Conservation (phyloP, 2,888 invertebrate genomes). For the Abrostola tripartita region DNA sequence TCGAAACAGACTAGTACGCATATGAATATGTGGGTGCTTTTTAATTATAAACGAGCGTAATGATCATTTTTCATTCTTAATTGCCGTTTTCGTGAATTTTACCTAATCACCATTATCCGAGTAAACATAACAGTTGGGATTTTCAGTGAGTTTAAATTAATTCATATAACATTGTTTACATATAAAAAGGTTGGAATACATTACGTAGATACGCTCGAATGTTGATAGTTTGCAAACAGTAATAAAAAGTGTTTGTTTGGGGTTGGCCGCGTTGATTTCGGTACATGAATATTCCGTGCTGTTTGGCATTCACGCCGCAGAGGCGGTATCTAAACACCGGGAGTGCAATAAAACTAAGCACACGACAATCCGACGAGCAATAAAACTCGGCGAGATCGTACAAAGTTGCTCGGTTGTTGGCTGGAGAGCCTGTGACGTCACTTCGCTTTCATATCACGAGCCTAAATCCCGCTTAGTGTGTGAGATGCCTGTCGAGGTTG, state of each 20-base stretch:
- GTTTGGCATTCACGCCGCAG: slow-evolving; percentile 75
- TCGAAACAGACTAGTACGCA: slow-evolving; percentile 72
- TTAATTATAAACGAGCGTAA: slow-evolving; percentile 84
- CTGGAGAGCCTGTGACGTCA: slow-evolving; percentile 73
- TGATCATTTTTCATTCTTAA: slow-evolving; percentile 88
- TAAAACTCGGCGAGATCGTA: slow-evolving; percentile 75
- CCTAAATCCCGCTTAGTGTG: slow-evolving; percentile 73
- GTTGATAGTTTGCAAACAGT: slow-evolving; percentile 66
- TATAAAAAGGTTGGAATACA: slow-evolving; percentile 49
- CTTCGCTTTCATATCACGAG: slow-evolving; percentile 85
- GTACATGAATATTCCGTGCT: slow-evolving; percentile 80
- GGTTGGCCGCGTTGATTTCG: slow-evolving; percentile 66
- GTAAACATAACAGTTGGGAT: slow-evolving; percentile 63
- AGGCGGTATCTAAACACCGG: slow-evolving; percentile 75
- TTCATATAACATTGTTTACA: slow-evolving; percentile 49
- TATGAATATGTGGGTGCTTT: slow-evolving; percentile 76
- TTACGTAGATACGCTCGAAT: slow-evolving; percentile 34
- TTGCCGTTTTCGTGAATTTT: slow-evolving; percentile 82
- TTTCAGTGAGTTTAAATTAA: slow-evolving; percentile 60
- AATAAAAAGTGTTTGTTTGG: slow-evolving; percentile 69
- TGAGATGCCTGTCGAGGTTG: slow-evolving; percentile 53
- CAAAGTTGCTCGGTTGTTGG: slow-evolving; percentile 65
- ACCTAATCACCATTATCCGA: slow-evolving; percentile 82
- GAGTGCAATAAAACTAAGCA: slow-evolving; percentile 86
- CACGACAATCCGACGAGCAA: slow-evolving; percentile 80